Percentiles rank a stretch among this genome's conserved stretches.
phyloP scores from a whole-genome alignment of 2,797 vertebrate species.

The Gambusia yucatana region DNA sequence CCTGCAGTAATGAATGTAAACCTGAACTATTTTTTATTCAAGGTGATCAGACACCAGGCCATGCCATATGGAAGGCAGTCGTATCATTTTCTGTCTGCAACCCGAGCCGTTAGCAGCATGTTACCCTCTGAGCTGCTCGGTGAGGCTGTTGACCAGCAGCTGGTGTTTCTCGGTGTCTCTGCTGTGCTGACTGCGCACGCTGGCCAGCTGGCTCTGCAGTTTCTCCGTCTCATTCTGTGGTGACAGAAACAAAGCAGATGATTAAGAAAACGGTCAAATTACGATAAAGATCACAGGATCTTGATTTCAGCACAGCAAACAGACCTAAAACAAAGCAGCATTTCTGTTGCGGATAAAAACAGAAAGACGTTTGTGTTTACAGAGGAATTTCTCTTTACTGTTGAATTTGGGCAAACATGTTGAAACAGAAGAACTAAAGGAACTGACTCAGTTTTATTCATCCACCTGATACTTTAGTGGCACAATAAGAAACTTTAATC shows the following conservation, averaged over 20 bases:
- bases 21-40: neutral
- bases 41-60: neutral
- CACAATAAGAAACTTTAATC: neutral
- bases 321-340: constrained; percentile 12
- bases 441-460: neutral
- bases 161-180: constrained; percentile 89
- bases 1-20: neutral
- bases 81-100: neutral
- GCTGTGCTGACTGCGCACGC: constrained; percentile 82
- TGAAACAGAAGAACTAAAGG: neutral
- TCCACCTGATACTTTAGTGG: neutral
- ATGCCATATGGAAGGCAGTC: neutral
- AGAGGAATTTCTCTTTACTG: neutral
- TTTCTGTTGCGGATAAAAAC: neutral
- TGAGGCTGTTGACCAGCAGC: constrained; percentile 83
- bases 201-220: constrained; percentile 84
- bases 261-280: constrained; percentile 10
- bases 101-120: neutral
- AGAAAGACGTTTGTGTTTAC: neutral
- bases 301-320: constrained; percentile 41
- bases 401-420: neutral
- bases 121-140: constrained; percentile 90
- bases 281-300: neutral
- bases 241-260: neutral
- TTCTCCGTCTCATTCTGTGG: constrained; percentile 87